Evolutionary conservation across 2,113 vertebrate genomes (phyloP).

Genomic region (Camelus bactrianus): DNA sequence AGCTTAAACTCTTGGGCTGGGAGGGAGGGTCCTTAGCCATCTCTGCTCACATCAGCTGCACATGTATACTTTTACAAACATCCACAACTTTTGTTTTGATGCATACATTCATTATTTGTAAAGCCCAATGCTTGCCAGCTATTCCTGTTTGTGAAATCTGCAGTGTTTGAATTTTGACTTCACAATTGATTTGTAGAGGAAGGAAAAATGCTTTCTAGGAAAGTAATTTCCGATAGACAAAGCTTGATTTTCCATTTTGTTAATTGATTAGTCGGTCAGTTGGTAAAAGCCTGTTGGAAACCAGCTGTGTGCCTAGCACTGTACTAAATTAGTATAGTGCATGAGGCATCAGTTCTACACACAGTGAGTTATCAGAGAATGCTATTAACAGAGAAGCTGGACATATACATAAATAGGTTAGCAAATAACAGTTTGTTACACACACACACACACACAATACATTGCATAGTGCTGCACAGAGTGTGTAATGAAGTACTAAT

Average conservation of each 20-base stretch:
- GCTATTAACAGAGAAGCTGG: neutral
- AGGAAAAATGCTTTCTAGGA: slow-evolving; percentile 77
- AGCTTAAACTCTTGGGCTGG: neutral
- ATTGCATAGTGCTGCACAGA: neutral
- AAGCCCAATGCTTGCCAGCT: slow-evolving; percentile 47
- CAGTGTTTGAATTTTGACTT: slow-evolving; percentile 74
- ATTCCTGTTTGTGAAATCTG: slow-evolving; percentile 71
- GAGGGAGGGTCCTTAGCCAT: neutral
- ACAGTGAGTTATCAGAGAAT: slow-evolving; percentile 34
- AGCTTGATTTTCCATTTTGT: slow-evolving; percentile 69
- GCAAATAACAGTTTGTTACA: neutral
- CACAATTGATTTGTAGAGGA: slow-evolving; percentile 81
- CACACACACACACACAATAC: neutral
- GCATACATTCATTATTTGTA: slow-evolving; percentile 62
- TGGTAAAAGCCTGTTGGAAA: slow-evolving; percentile 65
- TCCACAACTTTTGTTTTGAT: slow-evolving; percentile 52
- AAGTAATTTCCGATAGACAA: slow-evolving; percentile 75
- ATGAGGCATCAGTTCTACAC: slow-evolving; percentile 29
- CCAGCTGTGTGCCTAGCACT: slow-evolving; percentile 33
- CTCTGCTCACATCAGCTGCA: neutral
- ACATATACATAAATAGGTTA: neutral
- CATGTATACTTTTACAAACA: slow-evolving; percentile 19
- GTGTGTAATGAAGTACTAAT: neutral
- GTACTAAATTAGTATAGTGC: slow-evolving; percentile 20
- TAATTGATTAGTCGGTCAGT: slow-evolving; percentile 74